phyloP scores from a whole-genome alignment of 2,888 invertebrate species.

The Volucella bombylans region DNA sequence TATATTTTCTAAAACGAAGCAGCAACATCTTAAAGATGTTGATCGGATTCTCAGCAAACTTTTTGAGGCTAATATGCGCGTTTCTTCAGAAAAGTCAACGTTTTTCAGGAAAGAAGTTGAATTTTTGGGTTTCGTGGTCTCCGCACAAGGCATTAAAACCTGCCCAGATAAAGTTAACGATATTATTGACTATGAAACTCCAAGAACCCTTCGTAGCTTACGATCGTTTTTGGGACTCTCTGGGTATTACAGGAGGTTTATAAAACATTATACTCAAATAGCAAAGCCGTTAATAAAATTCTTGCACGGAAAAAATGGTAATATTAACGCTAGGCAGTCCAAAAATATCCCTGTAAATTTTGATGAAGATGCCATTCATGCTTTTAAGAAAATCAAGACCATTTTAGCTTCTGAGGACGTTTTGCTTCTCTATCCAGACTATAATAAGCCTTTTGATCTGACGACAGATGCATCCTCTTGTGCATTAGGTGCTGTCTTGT shows the following conservation, averaged over 20 bases:
- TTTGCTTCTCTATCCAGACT: conserved; percentile 55
- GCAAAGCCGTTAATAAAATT: conserved; percentile 52
- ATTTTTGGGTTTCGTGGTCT: conserved; percentile 34
- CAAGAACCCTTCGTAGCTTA: conserved; percentile 32
- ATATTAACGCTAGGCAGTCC: conserved; percentile 44
- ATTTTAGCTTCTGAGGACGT: conserved; percentile 47
- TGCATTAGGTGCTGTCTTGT: conserved; percentile 57
- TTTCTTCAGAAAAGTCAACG: neutral
- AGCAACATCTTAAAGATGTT: conserved; percentile 37
- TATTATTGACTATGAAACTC: conserved; percentile 36
- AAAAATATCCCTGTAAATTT: conserved; percentile 44
- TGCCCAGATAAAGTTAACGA: conserved; percentile 25
- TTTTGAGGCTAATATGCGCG: conserved; percentile 28
- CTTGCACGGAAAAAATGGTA: conserved; percentile 48
- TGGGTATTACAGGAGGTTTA: conserved; percentile 55
- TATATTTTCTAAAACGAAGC: conserved; percentile 38
- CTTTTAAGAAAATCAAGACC: conserved; percentile 42
- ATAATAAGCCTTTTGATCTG: conserved; percentile 46
- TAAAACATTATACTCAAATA: conserved; percentile 60
- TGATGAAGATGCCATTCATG: conserved; percentile 42
- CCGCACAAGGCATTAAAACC: conserved; percentile 28
- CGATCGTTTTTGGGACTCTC: conserved; percentile 52
- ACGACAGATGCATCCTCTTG: conserved; percentile 59
- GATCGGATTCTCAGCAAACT: conserved; percentile 24
- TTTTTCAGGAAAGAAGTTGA: conserved; percentile 27